These are phyloP conservation scores for Epizoanthus stellaris DNA, from an alignment of 92 coral and sea anemone species.

Conservation along the genomic window DNA sequence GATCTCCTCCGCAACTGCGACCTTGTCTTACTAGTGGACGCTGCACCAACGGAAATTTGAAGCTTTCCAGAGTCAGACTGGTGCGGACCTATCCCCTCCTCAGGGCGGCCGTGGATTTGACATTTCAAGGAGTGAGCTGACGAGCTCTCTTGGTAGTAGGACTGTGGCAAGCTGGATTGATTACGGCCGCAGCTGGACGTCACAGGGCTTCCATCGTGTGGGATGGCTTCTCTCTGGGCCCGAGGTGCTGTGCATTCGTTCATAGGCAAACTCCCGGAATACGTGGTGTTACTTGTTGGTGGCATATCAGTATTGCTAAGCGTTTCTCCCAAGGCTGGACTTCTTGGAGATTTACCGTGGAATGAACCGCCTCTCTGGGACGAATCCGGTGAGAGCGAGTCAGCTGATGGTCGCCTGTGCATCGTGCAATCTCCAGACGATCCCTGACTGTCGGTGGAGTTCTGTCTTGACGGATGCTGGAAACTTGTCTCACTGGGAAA, in stretches of 20 bases:
- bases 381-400: conserved; percentile 7
- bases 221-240: background rate
- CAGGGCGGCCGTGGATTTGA: background rate
- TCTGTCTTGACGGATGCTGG: conserved; percentile 7
- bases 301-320: background rate
- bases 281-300: no score
- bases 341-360: background rate
- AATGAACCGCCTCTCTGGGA: background rate
- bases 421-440: conserved; percentile 6
- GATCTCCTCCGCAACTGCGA: background rate
- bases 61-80: background rate
- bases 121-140: background rate
- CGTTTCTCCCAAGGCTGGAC: background rate
- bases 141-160: background rate
- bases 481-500: background rate
- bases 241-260: background rate
- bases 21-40: background rate
- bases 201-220: background rate
- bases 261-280: no score
- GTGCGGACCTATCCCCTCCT: background rate
- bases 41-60: background rate
- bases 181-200: background rate
- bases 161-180: background rate
- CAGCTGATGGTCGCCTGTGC: background rate
- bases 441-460: background rate